phyloP scores from a whole-genome alignment of 2,888 invertebrate genomes.

The Caenorhabditis sulstoni region DNA sequence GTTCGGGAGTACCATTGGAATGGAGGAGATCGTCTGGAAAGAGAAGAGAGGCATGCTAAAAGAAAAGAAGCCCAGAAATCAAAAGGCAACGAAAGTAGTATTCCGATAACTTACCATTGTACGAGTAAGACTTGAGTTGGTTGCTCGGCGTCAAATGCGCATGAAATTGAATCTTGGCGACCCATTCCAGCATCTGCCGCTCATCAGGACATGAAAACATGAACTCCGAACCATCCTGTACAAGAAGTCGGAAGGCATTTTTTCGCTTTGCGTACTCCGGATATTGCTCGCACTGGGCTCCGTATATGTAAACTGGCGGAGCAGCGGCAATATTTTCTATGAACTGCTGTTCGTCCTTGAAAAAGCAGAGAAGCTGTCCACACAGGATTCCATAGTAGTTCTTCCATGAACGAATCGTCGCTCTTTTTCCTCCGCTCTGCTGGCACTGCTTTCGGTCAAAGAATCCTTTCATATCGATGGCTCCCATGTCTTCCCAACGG shows the following conservation, averaged over 20 bases:
- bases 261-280: slow-evolving; percentile 96
- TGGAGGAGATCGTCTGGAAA: slow-evolving; percentile 49
- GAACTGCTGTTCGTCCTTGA: slow-evolving; percentile 93
- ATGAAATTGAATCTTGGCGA: slow-evolving; percentile 91
- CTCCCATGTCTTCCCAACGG: slow-evolving; percentile 75
- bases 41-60: slow-evolving; percentile 26
- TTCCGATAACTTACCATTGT: slow-evolving; percentile 43
- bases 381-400: slow-evolving; percentile 94
- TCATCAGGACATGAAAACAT: slow-evolving; percentile 88
- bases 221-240: slow-evolving; percentile 94
- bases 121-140: slow-evolving; percentile 70
- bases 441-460: slow-evolving; percentile 95
- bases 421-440: slow-evolving; percentile 93
- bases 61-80: slow-evolving; percentile 1
- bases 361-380: slow-evolving; percentile 97
- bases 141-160: slow-evolving; percentile 88
- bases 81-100: neutral
- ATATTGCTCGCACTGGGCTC: slow-evolving; percentile 90
- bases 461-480: slow-evolving; percentile 81
- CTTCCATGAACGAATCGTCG: slow-evolving; percentile 96
- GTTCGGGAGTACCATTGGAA: slow-evolving; percentile 21
- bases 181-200: slow-evolving; percentile 83
- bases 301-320: slow-evolving; percentile 82
- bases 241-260: slow-evolving; percentile 90
- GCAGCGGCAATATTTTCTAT: slow-evolving; percentile 86